Conservation (phyloP, 1,140 invertebrate genomes). For the Calephelis virginiensis region DNA sequence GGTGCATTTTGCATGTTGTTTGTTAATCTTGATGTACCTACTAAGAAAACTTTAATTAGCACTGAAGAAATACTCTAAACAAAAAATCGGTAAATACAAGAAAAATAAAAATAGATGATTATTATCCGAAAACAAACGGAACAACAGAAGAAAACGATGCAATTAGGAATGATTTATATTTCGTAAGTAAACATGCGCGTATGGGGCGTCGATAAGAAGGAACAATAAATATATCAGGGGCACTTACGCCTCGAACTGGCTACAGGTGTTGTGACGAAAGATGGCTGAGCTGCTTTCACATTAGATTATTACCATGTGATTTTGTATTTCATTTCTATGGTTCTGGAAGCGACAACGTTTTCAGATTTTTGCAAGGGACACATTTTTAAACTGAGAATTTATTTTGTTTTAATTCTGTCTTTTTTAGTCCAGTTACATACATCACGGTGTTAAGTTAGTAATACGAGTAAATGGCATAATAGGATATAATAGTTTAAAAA, state of each 20-base stretch:
- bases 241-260: slow-evolving; percentile 6
- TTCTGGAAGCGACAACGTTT: neutral
- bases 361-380: too few species aligned
- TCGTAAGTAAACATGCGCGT: slow-evolving; percentile 20
- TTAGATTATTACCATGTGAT: neutral
- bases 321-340: neutral
- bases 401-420: too few species aligned
- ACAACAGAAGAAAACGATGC: slow-evolving; percentile 17
- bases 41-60: neutral
- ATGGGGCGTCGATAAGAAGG: slow-evolving; percentile 11
- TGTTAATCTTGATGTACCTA: too few species aligned
- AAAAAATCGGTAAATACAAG: neutral
- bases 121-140: slow-evolving; percentile 21
- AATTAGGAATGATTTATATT: slow-evolving; percentile 28
- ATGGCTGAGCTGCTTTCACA: neutral
- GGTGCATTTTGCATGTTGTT: too few species aligned
- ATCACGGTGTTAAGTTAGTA: too few species aligned
- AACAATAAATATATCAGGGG: slow-evolving; percentile 24
- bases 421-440: too few species aligned
- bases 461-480: too few species aligned
- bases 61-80: neutral
- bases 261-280: slow-evolving; percentile 15
- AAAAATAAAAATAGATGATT: slow-evolving; percentile 15
- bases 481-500: too few species aligned
- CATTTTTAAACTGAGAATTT: too few species aligned